A percentile compares a stretch with the other conserved stretches of the same genome.
phyloP scores from a whole-genome alignment of 2,113 vertebrate species.

The Tor tambroides region DNA sequence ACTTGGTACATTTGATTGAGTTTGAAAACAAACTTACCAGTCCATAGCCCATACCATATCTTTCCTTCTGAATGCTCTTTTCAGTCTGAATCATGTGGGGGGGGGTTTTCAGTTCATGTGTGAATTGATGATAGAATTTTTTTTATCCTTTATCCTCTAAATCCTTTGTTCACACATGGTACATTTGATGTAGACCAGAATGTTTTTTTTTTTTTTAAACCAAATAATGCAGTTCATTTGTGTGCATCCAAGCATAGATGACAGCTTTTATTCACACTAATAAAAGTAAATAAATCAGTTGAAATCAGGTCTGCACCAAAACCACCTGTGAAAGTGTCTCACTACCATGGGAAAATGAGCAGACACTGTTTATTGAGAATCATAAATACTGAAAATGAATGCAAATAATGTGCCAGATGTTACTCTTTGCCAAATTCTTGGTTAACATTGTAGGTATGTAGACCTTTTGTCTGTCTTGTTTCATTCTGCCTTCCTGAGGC shows the following conservation, averaged over 20 bases:
- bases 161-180: too few species aligned
- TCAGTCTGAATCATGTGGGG: neutral
- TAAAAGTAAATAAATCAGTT: neutral
- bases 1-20: neutral
- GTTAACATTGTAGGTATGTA: neutral
- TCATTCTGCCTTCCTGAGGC: neutral
- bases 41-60: too few species aligned
- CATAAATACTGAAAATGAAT: neutral
- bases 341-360: neutral
- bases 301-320: neutral
- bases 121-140: too few species aligned
- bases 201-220: neutral
- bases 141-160: too few species aligned
- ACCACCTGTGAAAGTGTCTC: neutral
- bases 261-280: neutral
- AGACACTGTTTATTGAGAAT: neutral
- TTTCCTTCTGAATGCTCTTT: too few species aligned
- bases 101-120: too few species aligned
- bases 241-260: neutral
- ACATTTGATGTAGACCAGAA: neutral
- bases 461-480: neutral
- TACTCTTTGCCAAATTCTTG: neutral
- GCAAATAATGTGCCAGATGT: neutral
- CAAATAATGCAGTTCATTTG: neutral
- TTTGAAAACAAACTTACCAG: neutral